Percentiles rank a stretch among this genome's conserved stretches.
These are phyloP conservation scores for Orchesella cincta DNA, from an alignment of 1,140 invertebrate genomes.

Conservation along the genomic window DNA sequence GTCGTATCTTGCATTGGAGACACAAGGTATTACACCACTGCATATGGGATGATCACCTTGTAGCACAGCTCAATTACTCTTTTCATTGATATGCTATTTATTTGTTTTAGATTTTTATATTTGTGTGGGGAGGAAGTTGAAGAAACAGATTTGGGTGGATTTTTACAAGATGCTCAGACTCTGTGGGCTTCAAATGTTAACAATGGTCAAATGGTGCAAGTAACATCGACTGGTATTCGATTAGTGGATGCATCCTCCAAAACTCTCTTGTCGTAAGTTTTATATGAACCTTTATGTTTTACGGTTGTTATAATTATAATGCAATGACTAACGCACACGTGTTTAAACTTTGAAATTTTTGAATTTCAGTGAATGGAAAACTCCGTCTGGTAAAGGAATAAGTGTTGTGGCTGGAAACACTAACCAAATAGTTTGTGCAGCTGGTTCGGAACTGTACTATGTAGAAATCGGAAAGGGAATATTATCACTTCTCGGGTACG, in stretches of 20 bases:
- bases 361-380: slow-evolving; percentile 70
- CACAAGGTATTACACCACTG: slow-evolving; percentile 67
- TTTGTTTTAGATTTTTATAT: slow-evolving; percentile 71
- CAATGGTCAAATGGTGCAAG: slow-evolving; percentile 78
- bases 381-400: slow-evolving; percentile 72
- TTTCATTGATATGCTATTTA: no score
- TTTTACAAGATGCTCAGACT: slow-evolving; percentile 86
- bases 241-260: slow-evolving; percentile 69
- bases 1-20: slow-evolving; percentile 93
- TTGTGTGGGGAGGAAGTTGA: slow-evolving; percentile 94
- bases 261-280: slow-evolving; percentile 61
- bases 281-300: not conserved
- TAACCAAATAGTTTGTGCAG: slow-evolving; percentile 82
- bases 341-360: no score
- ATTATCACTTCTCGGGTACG: slow-evolving; percentile 67
- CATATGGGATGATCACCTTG: no score
- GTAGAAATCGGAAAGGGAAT: slow-evolving; percentile 74
- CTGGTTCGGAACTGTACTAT: slow-evolving; percentile 85
- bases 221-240: slow-evolving; percentile 73
- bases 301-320: not conserved
- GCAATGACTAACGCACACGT: not conserved
- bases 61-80: not conserved
- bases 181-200: slow-evolving; percentile 89
- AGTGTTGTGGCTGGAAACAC: slow-evolving; percentile 85
- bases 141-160: slow-evolving; percentile 89